Base-by-base conservation (phyloP, 2,888 invertebrate species). In the Netelia inedita region DNA sequence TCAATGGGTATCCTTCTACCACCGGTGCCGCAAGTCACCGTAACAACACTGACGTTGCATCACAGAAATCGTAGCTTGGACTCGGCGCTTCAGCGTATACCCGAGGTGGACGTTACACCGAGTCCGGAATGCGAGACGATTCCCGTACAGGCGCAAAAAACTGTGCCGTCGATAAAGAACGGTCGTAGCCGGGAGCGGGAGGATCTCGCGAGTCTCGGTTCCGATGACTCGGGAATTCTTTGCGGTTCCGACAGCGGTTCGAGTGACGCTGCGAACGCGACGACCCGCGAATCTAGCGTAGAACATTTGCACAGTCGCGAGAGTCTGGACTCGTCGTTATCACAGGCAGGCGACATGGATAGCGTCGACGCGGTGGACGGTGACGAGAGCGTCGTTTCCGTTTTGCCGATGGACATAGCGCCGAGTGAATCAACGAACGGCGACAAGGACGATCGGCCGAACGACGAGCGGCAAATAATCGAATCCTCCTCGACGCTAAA, bases 11-110 rank as follows among this genome's bases (percentile, higher is more conserved):
- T 96, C 88, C 93, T 95, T 68, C 92, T 96, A 87, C 96, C 96
- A 46, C 95, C 96, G 46, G 95, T 96, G 79, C 94, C 95, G 28
- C 95, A 95, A 92, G 94, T 95, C 78, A 94, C 94, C 55, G 94
- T 94, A 74, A 94, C 94, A 28, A 94, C 94, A 19, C 89, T 92
- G 86, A 94, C 94, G 82, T 89, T 93, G 63, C 94, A 94, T 87
- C 98, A 98, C 94, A 96, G 98, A 90, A 98, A 98, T 95, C 96
- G 98, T 88, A 98, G 98, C 93, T 94, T 98, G 93, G 98, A 98
- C 94, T 98, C 98, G 82, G 98, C 98, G 84, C 95, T 98, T 87
- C 98, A 98, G 94, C 95, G 97, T 94, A 98, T 98, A 93, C 98
- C 98, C 85, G 98, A 98, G 95, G 97, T 97, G 92, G 96, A 97